phyloP scores from a whole-genome alignment of 2,113 vertebrate species.

The Chloropsis cyanopogon region DNA sequence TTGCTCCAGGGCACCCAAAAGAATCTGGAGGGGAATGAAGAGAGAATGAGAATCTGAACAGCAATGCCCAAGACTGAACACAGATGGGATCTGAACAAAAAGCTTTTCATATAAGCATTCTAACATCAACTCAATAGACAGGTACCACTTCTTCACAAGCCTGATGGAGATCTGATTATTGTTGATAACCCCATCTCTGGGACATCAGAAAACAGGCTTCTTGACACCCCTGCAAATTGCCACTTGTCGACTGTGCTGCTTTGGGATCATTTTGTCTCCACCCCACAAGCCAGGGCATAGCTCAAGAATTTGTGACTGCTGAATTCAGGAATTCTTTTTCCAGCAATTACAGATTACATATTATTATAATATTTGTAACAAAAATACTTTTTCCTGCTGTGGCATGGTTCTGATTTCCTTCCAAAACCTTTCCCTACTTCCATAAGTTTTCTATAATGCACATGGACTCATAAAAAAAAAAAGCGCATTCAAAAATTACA shows the following conservation, averaged over 20 bases:
- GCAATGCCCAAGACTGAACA: not conserved
- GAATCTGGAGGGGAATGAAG: not conserved
- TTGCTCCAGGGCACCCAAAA: not conserved
- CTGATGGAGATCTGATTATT: not conserved
- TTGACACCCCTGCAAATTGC: not conserved
- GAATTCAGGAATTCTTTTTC: not conserved
- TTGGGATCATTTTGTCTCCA: not conserved
- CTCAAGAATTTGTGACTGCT: not conserved
- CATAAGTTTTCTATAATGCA: not conserved
- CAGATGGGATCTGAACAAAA: not conserved
- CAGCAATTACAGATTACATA: not conserved
- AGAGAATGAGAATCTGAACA: not conserved
- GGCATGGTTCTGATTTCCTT: not conserved
- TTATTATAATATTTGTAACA: not conserved
- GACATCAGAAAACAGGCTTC: not conserved
- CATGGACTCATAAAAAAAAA: not conserved
- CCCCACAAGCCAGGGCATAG: not conserved
- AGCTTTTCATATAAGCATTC: not conserved
- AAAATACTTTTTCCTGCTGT: not conserved
- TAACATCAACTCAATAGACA: not conserved
- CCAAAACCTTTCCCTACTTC: not conserved
- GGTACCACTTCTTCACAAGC: not conserved
- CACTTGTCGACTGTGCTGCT: not conserved
- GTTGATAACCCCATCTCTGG: not conserved
- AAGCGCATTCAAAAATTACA: not conserved